Evolutionary conservation across 2,888 invertebrate species (phyloP).

Genomic region (Pandemis corylana): DNA sequence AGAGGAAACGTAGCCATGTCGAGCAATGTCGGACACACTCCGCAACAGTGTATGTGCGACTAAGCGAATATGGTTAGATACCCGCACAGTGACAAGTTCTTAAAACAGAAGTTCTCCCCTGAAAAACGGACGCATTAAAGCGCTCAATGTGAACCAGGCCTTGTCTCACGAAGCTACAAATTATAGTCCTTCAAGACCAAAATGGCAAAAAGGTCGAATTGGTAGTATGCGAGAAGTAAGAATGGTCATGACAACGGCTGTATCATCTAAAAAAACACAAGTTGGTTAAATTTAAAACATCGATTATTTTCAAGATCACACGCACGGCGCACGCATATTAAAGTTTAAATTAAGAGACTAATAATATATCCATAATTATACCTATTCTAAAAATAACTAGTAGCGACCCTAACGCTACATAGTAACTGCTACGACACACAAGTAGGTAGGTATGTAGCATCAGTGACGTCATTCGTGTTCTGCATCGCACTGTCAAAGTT

Average conservation of each 20-base stretch:
- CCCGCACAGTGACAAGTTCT: too few relatives aligned
- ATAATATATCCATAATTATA: too few relatives aligned
- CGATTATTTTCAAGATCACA: background rate
- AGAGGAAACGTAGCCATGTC: too few relatives aligned
- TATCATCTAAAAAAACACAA: background rate
- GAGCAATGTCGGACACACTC: too few relatives aligned
- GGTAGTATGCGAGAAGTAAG: background rate
- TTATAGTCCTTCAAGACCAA: slow-evolving; percentile 9
- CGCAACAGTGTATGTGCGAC: too few relatives aligned
- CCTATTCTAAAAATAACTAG: too few relatives aligned
- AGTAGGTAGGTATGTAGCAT: too few relatives aligned
- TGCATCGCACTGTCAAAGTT: too few relatives aligned
- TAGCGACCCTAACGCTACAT: too few relatives aligned
- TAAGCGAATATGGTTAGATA: too few relatives aligned
- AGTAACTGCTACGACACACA: too few relatives aligned
- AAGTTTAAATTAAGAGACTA: background rate
- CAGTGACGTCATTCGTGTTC: too few relatives aligned
- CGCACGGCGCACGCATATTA: background rate
- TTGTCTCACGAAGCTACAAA: background rate
- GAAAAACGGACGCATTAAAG: background rate
- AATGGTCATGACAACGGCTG: background rate
- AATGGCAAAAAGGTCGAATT: slow-evolving; percentile 5
- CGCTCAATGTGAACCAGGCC: background rate
- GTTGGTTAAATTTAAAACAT: background rate
- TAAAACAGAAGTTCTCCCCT: background rate